Conservation (phyloP, 2,888 invertebrate genomes). For the Isoperla grammatica region DNA sequence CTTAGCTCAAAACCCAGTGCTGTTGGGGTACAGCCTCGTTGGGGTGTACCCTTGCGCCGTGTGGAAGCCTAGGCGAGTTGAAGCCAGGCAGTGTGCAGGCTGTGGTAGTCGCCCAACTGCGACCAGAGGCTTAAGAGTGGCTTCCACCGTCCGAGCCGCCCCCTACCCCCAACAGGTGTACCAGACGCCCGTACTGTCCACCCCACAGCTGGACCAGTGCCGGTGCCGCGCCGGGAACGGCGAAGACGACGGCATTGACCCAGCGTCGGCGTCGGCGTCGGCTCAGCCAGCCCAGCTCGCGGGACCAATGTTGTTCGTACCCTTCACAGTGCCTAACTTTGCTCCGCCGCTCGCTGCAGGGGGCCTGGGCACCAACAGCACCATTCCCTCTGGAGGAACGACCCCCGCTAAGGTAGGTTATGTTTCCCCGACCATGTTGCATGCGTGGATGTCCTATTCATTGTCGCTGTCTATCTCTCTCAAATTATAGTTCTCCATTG, state of each 20-base stretch:
- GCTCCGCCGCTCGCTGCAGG: constrained; percentile 38
- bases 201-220: constrained; percentile 23
- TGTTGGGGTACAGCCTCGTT: constrained; percentile 50
- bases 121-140: constrained; percentile 33
- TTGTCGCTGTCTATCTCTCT: too few species aligned
- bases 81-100: constrained; percentile 5
- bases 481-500: too few species aligned
- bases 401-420: constrained; percentile 28
- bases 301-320: constrained; percentile 47
- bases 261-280: constrained; percentile 25
- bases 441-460: background rate
- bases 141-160: constrained; percentile 36
- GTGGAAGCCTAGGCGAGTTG: constrained; percentile 42
- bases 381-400: constrained; percentile 36
- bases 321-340: constrained; percentile 45
- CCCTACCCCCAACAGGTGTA: constrained; percentile 34
- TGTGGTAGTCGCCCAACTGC: constrained; percentile 10
- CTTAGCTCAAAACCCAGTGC: constrained; percentile 29
- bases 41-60: constrained; percentile 53
- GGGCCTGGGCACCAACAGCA: constrained; percentile 37
- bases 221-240: constrained; percentile 24
- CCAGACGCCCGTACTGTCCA: constrained; percentile 8
- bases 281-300: constrained; percentile 28
- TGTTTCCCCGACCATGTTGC: background rate
- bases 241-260: constrained; percentile 25